Conservation (phyloP, 1,140 invertebrate species). For the Argopecten irradians region DNA sequence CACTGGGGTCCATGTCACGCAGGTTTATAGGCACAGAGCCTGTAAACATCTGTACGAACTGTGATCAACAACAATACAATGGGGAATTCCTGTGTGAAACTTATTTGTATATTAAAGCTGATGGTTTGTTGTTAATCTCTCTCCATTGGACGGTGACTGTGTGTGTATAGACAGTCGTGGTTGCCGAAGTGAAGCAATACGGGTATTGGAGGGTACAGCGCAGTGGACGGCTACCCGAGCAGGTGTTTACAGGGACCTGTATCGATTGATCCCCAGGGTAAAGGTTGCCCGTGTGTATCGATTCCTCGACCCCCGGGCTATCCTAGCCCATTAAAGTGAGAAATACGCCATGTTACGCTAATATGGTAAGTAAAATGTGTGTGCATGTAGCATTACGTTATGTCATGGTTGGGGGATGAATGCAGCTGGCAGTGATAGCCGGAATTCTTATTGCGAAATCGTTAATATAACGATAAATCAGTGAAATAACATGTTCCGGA, state of each 20-base stretch:
- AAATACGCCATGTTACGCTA: background rate
- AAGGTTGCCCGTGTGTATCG: background rate
- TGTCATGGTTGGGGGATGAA: background rate
- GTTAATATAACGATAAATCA: background rate
- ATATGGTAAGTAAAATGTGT: background rate
- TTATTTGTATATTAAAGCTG: constrained; percentile 18
- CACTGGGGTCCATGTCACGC: background rate
- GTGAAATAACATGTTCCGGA: background rate
- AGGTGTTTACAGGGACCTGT: background rate
- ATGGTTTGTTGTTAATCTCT: background rate
- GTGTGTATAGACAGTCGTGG: background rate
- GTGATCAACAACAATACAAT: background rate
- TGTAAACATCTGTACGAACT: background rate
- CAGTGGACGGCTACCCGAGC: no score
- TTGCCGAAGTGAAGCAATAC: background rate
- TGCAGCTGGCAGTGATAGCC: no score
- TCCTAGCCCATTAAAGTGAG: background rate
- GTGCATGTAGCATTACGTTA: background rate
- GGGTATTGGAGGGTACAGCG: background rate
- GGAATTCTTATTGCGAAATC: no score
- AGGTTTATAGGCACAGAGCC: background rate
- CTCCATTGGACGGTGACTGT: constrained; percentile 13
- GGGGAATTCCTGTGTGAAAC: background rate
- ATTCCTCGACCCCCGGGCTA: background rate
- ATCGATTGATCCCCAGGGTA: background rate